Conservation (phyloP, 2,797 vertebrate species). For the Linurgus olivaceus region DNA sequence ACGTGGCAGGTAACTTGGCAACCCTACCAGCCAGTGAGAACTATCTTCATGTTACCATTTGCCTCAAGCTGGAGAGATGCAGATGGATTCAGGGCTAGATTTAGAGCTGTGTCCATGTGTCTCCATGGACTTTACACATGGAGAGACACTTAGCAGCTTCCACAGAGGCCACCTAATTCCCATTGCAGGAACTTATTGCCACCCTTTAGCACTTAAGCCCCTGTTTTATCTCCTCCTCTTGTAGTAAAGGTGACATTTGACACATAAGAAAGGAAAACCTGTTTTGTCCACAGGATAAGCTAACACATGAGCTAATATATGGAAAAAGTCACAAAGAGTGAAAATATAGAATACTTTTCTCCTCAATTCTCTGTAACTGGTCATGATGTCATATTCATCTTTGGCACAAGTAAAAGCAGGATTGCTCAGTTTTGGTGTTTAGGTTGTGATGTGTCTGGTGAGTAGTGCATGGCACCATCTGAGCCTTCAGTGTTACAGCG, state of each 20-base stretch:
- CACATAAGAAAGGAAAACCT: not conserved
- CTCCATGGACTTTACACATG: not conserved
- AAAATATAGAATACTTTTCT: not conserved
- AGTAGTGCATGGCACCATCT: not conserved
- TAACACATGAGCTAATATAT: not conserved
- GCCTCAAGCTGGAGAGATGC: not conserved
- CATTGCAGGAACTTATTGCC: not conserved
- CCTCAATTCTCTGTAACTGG: not conserved
- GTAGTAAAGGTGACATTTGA: not conserved
- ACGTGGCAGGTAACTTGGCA: not conserved
- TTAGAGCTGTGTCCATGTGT: not conserved
- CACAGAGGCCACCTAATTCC: not conserved
- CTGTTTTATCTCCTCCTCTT: not conserved
- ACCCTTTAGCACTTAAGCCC: not conserved
- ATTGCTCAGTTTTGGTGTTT: not conserved
- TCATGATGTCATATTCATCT: not conserved
- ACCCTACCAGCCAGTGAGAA: not conserved
- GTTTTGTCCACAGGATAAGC: not conserved
- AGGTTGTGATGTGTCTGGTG: not conserved
- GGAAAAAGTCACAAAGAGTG: fast-evolving
- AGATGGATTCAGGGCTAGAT: not conserved
- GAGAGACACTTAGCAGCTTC: not conserved
- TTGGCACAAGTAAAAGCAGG: not conserved
- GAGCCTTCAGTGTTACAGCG: not conserved
- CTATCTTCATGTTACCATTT: not conserved